Conservation (phyloP, 1,140 invertebrate species). For the Bombus picipes region DNA sequence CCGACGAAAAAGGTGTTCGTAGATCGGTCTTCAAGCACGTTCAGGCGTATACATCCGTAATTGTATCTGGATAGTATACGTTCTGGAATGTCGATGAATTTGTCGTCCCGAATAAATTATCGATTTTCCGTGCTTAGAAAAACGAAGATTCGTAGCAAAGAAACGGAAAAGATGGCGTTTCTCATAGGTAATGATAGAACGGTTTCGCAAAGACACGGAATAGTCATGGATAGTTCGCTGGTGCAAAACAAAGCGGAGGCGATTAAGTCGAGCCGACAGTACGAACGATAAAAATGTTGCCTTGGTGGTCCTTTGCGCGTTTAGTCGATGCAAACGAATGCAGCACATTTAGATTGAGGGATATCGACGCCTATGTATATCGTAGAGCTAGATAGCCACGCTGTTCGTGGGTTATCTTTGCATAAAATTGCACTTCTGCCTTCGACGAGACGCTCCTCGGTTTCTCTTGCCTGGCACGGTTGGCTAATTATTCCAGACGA, state of each 20-base stretch:
- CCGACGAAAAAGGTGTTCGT: conserved; percentile 33
- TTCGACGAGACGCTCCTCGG: neutral
- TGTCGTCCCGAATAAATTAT: neutral
- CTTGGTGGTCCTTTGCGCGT: conserved; percentile 32
- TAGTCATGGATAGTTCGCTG: neutral
- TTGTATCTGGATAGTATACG: neutral
- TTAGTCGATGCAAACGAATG: conserved; percentile 64
- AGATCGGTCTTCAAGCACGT: conserved; percentile 37
- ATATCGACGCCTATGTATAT: conserved; percentile 46
- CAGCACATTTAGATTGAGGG: conserved; percentile 64
- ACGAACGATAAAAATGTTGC: conserved; percentile 62
- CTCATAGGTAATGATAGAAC: neutral
- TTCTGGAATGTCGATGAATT: neutral
- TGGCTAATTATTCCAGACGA: conserved; percentile 11
- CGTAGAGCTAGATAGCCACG: conserved; percentile 42
- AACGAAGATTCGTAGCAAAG: neutral
- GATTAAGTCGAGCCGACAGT: conserved; percentile 45
- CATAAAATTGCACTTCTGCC: conserved; percentile 40
- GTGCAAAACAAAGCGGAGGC: conserved; percentile 30
- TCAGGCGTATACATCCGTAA: conserved; percentile 29
- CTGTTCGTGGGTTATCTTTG: conserved; percentile 51
- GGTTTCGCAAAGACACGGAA: neutral
- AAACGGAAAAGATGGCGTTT: neutral
- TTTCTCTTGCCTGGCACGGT: neutral
- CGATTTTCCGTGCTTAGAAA: neutral